Conservation (phyloP, 2,113 vertebrate genomes). For the Neomonachus schauinslandi region DNA sequence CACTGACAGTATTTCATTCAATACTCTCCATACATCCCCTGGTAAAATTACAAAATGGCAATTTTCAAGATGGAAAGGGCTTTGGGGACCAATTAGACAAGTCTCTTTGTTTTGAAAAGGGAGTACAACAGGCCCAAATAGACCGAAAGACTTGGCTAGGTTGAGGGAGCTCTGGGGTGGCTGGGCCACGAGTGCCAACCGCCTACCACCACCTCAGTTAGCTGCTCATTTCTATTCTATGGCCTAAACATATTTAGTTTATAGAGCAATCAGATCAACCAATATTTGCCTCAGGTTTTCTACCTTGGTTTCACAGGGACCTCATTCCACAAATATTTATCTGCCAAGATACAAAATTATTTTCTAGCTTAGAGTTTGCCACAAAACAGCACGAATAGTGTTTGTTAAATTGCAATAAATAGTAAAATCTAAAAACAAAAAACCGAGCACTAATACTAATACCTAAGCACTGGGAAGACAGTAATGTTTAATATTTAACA, state of each 20-base stretch:
- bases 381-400: background rate
- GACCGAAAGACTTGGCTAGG: background rate
- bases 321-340: background rate
- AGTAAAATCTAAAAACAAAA: background rate
- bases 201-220: background rate
- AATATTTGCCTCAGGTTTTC: background rate
- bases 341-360: background rate
- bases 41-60: background rate
- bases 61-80: background rate
- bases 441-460: background rate
- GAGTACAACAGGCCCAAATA: background rate
- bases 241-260: background rate
- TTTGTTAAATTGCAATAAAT: background rate
- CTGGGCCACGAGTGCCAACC: no score
- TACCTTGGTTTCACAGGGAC: background rate
- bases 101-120: background rate
- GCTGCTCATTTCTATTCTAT: background rate
- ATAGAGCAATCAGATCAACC: background rate
- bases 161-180: background rate
- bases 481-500: conserved; percentile 10
- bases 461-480: background rate
- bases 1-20: background rate
- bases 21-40: background rate
- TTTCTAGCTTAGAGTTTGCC: background rate
- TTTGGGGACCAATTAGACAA: conserved; percentile 1